Percentiles rank a stretch among this genome's conserved stretches.
Evolutionary conservation across 2,888 invertebrate genomes (phyloP).

Genomic region (Tenthredo amoena): DNA sequence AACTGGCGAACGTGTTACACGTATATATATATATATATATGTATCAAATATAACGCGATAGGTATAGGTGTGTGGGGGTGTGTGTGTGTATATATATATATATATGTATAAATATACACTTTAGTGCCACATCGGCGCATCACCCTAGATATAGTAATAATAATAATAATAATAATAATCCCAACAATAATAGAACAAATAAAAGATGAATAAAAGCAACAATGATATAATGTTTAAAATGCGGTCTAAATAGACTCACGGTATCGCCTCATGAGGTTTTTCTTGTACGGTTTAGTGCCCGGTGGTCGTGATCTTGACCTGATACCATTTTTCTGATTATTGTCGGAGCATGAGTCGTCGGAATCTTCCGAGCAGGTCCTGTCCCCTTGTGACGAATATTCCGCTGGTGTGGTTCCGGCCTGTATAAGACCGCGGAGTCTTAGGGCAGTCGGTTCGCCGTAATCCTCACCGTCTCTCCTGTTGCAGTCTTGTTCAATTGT

Average conservation of each 20-base stretch:
- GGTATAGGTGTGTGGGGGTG: background rate
- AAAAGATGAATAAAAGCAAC: background rate
- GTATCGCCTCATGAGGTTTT: conserved; percentile 95
- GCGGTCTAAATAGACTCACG: conserved; percentile 85
- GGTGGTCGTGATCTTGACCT: conserved; percentile 79
- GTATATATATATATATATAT: too few relatives aligned
- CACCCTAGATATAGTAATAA: too few relatives aligned
- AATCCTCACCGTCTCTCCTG: conserved; percentile 62
- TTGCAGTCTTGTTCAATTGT: background rate
- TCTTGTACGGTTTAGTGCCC: conserved; percentile 88
- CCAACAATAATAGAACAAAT: background rate
- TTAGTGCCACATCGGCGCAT: background rate
- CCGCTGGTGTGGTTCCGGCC: conserved; percentile 70
- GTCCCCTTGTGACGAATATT: conserved; percentile 73
- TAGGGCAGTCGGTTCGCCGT: conserved; percentile 74
- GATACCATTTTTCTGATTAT: conserved; percentile 80
- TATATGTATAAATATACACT: too few relatives aligned
- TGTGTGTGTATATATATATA: too few relatives aligned
- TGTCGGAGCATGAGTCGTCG: conserved; percentile 87
- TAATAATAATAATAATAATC: too few relatives aligned
- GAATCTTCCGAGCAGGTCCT: conserved; percentile 89
- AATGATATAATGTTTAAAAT: background rate
- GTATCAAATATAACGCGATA: background rate
- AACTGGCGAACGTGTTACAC: background rate
- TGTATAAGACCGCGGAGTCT: conserved; percentile 74